Evolutionary conservation across 2,888 invertebrate genomes (phyloP), one percentile per base, ranked within the genome.

Genomic region (Clusia tigrina): DNA sequence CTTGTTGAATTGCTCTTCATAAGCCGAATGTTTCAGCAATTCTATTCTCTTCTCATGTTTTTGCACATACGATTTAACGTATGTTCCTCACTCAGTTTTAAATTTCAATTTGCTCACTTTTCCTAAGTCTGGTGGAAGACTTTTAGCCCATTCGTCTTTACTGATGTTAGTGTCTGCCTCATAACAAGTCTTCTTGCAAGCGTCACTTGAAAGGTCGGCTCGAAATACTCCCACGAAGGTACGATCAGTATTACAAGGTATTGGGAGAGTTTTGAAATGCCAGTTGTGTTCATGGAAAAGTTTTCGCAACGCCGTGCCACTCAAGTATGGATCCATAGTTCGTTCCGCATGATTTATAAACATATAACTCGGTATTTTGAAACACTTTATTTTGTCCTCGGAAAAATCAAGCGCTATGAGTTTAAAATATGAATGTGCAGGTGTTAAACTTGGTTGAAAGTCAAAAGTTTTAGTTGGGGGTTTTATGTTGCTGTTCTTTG

Each of bases 361-460:
- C 78, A 83, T 78, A 55, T 68, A 76, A 1, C 77, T 71, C 0
- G 82, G 82, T 38, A 79, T 71, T 25, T 55, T 63, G 48, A 42
- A 46, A 63, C 61, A 20, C 18, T 32, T 53, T 37, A 62, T 37
- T 18, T 63, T 61, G 1, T 64, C 59, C 2, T 59, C 65, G 2
- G 65, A n/a, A 1, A 61, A 70, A 22, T 73, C 66, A 15, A 78
- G 42, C 2, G 77, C 66, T 26, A 82, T 75, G 2, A 72, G 67
- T 48, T 78, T 73, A 9, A 83, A 76, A 63, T 82, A 81, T 25
- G 72, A 70, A 26, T 68, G 65, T 2, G 78, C 76, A 2, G 83
- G 83, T 0, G 80, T 83, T 18, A 79, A 64, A 2, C 79, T 79
- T 0, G 79, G 75, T 57, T 70, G 71, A 52, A 81, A 81, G 9